phyloP scores from a whole-genome alignment of 1,140 invertebrate species.

The Neodiprion fabricii region DNA sequence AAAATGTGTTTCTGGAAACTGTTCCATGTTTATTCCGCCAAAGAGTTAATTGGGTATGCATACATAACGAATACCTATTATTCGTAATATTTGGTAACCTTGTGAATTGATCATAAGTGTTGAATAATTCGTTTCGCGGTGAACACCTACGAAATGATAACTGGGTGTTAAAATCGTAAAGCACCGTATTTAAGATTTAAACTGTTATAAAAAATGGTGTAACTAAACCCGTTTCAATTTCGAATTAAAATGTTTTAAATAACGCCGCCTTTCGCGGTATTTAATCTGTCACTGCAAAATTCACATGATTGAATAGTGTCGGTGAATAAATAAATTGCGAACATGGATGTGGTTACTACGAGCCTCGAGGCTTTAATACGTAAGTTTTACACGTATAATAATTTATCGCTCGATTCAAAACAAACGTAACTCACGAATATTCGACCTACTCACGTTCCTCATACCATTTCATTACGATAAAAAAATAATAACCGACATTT shows the following conservation, averaged over 20 bases:
- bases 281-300: slow-evolving; percentile 12
- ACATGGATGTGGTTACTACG: slow-evolving; percentile 65
- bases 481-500: neutral
- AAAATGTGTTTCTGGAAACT: no score
- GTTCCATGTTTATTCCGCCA: no score
- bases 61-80: no score
- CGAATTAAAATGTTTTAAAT: slow-evolving; percentile 19
- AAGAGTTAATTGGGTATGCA: no score
- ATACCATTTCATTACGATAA: neutral
- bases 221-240: slow-evolving; percentile 18
- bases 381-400: slow-evolving; percentile 49
- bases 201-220: slow-evolving; percentile 1
- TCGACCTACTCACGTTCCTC: neutral
- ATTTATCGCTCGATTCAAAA: neutral
- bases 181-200: neutral
- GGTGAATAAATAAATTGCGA: slow-evolving; percentile 28
- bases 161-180: slow-evolving; percentile 1
- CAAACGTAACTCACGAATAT: neutral
- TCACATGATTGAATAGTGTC: slow-evolving; percentile 37
- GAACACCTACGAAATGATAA: neutral
- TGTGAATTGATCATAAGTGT: no score
- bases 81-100: no score
- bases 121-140: neutral
- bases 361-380: slow-evolving; percentile 66
- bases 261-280: slow-evolving; percentile 20